Base-by-base conservation (phyloP, 2,113 vertebrate genomes). In the Mugil cephalus region DNA sequence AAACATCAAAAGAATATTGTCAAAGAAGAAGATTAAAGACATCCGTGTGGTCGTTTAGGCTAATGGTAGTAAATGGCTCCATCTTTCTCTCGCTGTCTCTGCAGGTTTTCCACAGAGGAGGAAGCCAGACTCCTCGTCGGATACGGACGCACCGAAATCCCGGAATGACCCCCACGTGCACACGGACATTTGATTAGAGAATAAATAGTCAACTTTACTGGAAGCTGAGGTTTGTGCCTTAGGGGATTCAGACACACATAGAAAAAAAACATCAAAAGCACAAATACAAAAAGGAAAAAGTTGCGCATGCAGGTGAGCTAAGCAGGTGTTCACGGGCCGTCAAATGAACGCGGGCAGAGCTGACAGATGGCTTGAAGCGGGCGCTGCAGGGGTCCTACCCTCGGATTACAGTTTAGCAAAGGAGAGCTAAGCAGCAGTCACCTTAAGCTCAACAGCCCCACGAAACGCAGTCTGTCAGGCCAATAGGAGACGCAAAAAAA, bases 361-460 rank as follows among this genome's bases (percentile, higher is more conserved):
- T 61, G 61, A 71, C 58, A 79, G 55, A 83, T 68, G 88, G 69
- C 58, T 53, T 34, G 43, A 77, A 84, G 68, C 71, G 74, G 76
- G 45, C 40, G n/a, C 80, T 38, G 46, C 40, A 40, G 74, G 54
- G 63, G 67, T 54, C 65, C 56, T 50, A 40, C 67, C 36, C 77
- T 71, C 21, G 54, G 79, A 90, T 91, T 88, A 81, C 69, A 78
- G 72, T 80, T 89, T 74, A 87, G 77, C 52, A 82, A 87, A 89
- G 91, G 90, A 91, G 43, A 58, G 64, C 69, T 67, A 56, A 72
- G 67, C 78, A 77, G 60, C 69, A 84, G 69, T 72, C 82, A 80
- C 69, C 74, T 85, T 77, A 43, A 72, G 34, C 80, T 78, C 72
- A 76, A 9, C 68, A 67, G 39, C 45, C 62, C 47, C 53, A 68